phyloP scores from a whole-genome alignment of 2,113 vertebrate genomes.

The Cebidichthys violaceus region DNA sequence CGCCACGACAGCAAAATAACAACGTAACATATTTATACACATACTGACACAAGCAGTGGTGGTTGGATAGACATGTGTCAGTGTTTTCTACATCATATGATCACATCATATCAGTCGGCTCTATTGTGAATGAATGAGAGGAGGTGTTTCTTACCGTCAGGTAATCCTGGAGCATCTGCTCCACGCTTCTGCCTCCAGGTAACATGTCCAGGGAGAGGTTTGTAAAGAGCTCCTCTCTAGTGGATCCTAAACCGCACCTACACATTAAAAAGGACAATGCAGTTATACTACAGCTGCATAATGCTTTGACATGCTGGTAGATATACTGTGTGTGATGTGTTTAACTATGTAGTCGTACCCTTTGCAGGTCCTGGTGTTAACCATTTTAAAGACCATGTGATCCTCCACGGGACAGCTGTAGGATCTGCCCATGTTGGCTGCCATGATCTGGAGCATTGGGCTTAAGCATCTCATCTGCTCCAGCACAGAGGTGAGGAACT shows the following conservation, averaged over 20 bases:
- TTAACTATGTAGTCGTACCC: constrained; percentile 4
- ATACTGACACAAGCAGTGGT: not conserved
- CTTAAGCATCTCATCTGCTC: constrained; percentile 12
- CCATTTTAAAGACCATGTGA: constrained; percentile 28
- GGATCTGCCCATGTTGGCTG: not conserved
- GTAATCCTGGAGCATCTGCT: constrained; percentile 23
- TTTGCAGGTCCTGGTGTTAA: constrained; percentile 15
- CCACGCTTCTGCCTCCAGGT: constrained; percentile 3
- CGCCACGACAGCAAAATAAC: not conserved
- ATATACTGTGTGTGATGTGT: not conserved
- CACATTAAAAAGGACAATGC: not conserved
- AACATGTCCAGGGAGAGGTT: constrained; percentile 35
- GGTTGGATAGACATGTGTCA: not conserved
- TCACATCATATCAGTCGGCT: not conserved
- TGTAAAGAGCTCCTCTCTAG: constrained; percentile 8
- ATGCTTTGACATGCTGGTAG: not conserved
- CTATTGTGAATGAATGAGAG: not conserved
- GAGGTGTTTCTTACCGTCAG: not conserved
- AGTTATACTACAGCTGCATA: not conserved
- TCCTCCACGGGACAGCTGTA: constrained; percentile 25
- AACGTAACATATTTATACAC: not conserved
- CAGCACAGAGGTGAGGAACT: constrained; percentile 38
- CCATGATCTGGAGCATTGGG: not conserved
- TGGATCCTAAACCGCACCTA: not conserved
- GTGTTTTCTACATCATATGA: not conserved